A percentile compares a stretch with the other conserved stretches of the same genome.
These are phyloP conservation scores for Apamea crenata DNA, from an alignment of 2,888 invertebrate genomes.

Conservation along the genomic window DNA sequence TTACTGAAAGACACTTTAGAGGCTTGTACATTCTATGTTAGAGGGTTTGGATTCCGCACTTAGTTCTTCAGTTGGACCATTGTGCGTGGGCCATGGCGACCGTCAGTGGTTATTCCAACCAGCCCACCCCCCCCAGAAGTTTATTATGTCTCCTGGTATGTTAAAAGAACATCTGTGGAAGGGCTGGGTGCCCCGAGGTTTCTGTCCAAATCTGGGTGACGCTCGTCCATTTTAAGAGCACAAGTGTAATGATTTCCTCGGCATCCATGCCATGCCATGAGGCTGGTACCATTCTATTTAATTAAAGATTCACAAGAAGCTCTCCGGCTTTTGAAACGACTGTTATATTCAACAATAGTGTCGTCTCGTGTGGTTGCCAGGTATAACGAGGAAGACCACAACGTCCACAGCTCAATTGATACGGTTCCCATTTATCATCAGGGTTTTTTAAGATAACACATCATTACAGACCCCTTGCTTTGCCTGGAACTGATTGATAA, in stretches of 20 bases:
- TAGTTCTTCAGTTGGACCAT: too few species aligned
- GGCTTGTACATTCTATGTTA: too few species aligned
- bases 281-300: background rate
- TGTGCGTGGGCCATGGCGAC: background rate
- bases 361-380: background rate
- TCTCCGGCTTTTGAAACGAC: too few species aligned
- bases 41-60: too few species aligned
- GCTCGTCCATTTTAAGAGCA: background rate
- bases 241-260: background rate
- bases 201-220: background rate
- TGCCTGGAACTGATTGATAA: too few species aligned
- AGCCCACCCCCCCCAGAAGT: background rate
- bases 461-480: too few species aligned
- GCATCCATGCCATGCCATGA: too few species aligned
- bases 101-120: too few species aligned
- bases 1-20: too few species aligned
- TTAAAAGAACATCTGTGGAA: background rate
- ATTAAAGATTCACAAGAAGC: background rate
- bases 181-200: background rate
- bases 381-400: background rate
- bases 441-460: background rate
- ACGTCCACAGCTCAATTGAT: background rate
- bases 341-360: background rate
- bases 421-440: background rate
- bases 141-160: background rate